Base-by-base conservation (phyloP, 2,113 vertebrate genomes). In the Globicephala melas region DNA sequence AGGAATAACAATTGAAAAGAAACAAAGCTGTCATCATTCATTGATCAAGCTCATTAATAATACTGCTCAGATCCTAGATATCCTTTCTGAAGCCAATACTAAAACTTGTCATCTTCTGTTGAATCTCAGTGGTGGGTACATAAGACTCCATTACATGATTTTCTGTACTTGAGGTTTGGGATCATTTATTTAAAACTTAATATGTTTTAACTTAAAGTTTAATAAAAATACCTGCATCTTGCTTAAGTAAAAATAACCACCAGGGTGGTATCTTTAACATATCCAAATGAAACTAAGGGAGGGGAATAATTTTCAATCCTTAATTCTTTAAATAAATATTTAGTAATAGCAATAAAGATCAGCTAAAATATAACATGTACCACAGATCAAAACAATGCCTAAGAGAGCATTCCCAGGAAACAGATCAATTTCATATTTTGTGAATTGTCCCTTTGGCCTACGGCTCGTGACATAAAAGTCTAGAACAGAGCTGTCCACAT, bases 161-260 rank as follows among this genome's bases (percentile, higher is more conserved):
- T 63, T 81, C 71, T 90, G 31, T 63, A 68, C 17, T 73, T 94
- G 71, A 50, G 55, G 14, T 85, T 70, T 92, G 14, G 1, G 58
- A 44, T 85, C 81, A 82, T 82, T 82, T 94, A 86, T 36, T 95
- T 80, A 55, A 77, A 88, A 60, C 38, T 82, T 50, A 80, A 77
- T 41, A 33, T 41, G 53, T 17, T 97, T 73, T 65, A 93, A 92
- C n/a, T 84, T 47, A 41, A 82, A 53, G 25, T 53, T 92, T 76
- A 77, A 71, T 26, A 70, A 80, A 96, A 90, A 76, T 28, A n/a
- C 17, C n/a, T 92, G 17, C 18, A 70, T 70, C 60, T 95, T 89
- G 38, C 53, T 71, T 50, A 74, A 92, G 18, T 58, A 89, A 92
- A 89, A 47, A 67, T 53, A 83, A 44, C 15, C 79, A 74, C 47